Base-by-base conservation (phyloP, 2,888 invertebrate genomes). In the Molorchus minor region DNA sequence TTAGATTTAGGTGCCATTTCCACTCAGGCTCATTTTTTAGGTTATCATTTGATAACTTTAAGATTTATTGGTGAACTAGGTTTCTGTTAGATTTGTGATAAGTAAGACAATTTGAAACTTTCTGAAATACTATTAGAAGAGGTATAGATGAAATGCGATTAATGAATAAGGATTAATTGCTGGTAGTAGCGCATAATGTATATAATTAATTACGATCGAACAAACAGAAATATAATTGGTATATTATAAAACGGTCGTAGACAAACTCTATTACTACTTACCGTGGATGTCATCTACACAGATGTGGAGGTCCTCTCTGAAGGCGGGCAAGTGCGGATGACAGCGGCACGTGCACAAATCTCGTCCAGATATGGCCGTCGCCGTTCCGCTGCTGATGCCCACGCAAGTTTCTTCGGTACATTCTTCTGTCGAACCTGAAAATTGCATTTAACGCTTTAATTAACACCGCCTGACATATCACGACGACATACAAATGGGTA, bases 211-310 rank as follows among this genome's bases (percentile, higher is more conserved):
- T 2, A 30, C 5, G 2, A 12, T n/a, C n/a, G n/a, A n/a, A n/a
- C n/a, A n/a, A n/a, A n/a, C n/a, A n/a, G n/a, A n/a, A n/a, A n/a
- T n/a, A n/a, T n/a, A n/a, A n/a, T n/a, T n/a, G n/a, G n/a, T n/a
- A n/a, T n/a, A n/a, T n/a, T n/a, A n/a, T n/a, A n/a, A n/a, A n/a
- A n/a, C n/a, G n/a, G n/a, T n/a, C n/a, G n/a, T n/a, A n/a, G n/a
- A n/a, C n/a, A n/a, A 30, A n/a, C 10, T 33, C 12, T 33, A 10
- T 33, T 33, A 16, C 36, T 15, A 77, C 85, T 84, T 79, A 93
- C 94, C 94, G 80, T 92, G 89, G 69, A 94, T 86, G 76, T 93
- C 91, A 77, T 92, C 91, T 66, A 94, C 92, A 80, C 94, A 94
- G 68, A 93, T 88, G 70, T 88, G 88, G 66, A 90, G 82, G 80